Conservation (phyloP, 2,113 vertebrate genomes). For the Oncorhynchus clarkii region DNA sequence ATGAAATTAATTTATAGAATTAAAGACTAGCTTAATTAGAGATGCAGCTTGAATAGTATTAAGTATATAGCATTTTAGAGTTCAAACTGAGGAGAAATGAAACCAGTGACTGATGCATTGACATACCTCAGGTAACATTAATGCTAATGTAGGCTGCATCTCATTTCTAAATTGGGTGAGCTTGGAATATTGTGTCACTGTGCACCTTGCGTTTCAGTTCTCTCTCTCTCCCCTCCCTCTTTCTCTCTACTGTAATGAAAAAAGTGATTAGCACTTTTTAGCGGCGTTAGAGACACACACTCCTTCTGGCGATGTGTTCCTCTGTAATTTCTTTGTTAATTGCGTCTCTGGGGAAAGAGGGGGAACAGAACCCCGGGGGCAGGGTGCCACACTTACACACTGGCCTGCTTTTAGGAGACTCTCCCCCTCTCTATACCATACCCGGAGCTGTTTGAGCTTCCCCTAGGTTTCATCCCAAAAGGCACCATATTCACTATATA, state of each 20-base stretch:
- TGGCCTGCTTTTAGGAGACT: conserved; percentile 12
- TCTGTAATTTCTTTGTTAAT: conserved; percentile 80
- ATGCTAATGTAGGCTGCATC: conserved; percentile 1
- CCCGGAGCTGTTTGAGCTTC: conserved; percentile 1
- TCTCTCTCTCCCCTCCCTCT: background rate
- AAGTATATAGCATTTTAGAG: conserved; percentile 26
- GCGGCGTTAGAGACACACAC: conserved; percentile 51
- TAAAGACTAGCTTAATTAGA: conserved; percentile 17
- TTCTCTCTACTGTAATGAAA: conserved; percentile 49
- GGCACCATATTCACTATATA: too few species aligned
- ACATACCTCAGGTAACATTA: conserved; percentile 17
- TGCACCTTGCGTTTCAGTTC: background rate
- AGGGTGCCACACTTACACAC: conserved; percentile 57
- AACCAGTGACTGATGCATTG: background rate
- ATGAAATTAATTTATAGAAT: conserved; percentile 26
- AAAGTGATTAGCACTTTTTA: conserved; percentile 74
- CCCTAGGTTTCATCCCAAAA: background rate
- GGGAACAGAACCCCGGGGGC: conserved; percentile 57
- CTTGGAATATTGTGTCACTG: conserved; percentile 37
- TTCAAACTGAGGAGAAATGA: conserved; percentile 3
- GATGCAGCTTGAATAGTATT: conserved; percentile 24
- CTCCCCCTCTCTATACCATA: conserved; percentile 16
- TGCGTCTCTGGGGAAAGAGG: conserved; percentile 71
- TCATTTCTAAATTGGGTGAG: conserved; percentile 13
- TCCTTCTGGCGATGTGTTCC: conserved; percentile 64